phyloP scores from a whole-genome alignment of 2,888 invertebrate genomes.

The Hoplodrina blanda region DNA sequence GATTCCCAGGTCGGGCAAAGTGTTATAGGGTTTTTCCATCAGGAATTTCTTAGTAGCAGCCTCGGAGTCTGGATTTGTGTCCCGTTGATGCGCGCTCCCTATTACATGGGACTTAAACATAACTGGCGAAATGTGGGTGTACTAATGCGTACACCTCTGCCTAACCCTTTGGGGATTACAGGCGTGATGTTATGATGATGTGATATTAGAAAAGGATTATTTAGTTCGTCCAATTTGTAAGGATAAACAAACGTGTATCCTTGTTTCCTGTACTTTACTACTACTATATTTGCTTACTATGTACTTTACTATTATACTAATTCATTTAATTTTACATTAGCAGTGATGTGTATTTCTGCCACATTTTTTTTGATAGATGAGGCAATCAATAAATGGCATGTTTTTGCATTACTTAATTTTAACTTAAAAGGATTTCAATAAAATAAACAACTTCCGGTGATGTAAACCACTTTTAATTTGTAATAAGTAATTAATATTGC shows the following conservation, averaged over 20 bases:
- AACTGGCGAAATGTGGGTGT: no score
- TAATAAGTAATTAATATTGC: constrained; percentile 87
- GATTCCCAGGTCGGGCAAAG: no score
- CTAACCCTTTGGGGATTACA: no score
- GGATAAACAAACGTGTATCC: background rate
- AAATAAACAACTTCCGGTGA: constrained; percentile 69
- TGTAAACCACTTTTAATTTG: constrained; percentile 86
- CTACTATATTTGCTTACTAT: background rate
- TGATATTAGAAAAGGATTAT: no score
- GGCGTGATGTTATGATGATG: no score
- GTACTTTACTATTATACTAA: background rate
- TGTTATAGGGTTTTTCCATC: no score
- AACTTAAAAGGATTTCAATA: constrained; percentile 43
- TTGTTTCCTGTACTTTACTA: background rate
- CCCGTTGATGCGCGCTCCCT: no score
- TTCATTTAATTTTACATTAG: background rate
- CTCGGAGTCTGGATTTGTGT: no score
- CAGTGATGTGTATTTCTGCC: background rate
- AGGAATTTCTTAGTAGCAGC: no score
- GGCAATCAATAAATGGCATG: background rate
- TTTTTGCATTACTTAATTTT: background rate
- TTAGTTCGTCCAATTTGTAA: background rate
- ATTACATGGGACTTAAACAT: no score
- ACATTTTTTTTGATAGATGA: background rate
- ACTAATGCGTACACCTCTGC: no score